Evolutionary conservation across 2,888 invertebrate genomes (phyloP).

Genomic region (Acrobeloides nanus): DNA sequence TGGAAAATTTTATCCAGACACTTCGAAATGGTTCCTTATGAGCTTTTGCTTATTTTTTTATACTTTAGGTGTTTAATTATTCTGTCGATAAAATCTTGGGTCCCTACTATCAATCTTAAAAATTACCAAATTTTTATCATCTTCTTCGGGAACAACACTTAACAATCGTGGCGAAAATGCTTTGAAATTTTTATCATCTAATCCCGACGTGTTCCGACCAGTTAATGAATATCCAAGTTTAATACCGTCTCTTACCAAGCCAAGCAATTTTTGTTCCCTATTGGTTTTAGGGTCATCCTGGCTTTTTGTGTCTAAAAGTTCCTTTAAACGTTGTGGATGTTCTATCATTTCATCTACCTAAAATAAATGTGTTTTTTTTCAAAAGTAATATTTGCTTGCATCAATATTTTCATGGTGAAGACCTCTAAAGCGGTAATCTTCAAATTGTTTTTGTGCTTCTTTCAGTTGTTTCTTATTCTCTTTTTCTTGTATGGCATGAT

Average conservation of each 20-base stretch:
- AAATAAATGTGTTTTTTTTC: constrained; percentile 3
- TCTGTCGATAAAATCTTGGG: too few relatives aligned
- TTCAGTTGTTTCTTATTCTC: constrained; percentile 1
- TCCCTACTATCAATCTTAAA: too few relatives aligned
- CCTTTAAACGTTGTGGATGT: constrained; percentile 4
- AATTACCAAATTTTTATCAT: constrained; percentile 9
- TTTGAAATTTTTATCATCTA: constrained; percentile 9
- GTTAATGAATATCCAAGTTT: constrained; percentile 8
- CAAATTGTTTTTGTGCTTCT: constrained; percentile 7
- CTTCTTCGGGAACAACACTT: constrained; percentile 10
- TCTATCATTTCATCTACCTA: not conserved
- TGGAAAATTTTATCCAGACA: too few relatives aligned
- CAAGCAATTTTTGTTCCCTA: constrained; percentile 6
- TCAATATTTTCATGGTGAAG: not conserved
- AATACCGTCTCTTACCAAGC: constrained; percentile 5
- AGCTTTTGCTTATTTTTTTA: too few relatives aligned
- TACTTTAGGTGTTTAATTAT: too few relatives aligned
- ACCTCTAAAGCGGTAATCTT: not conserved
- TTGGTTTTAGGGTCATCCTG: too few relatives aligned
- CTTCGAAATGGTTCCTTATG: too few relatives aligned
- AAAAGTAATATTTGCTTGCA: constrained; percentile 4
- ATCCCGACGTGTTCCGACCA: constrained; percentile 8
- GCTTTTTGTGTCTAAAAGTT: constrained; percentile 6
- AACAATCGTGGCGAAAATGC: constrained; percentile 7
- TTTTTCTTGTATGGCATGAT: not conserved